phyloP scores from a whole-genome alignment of 37 sponge, comb jelly and placozoan species.

The Chondrilla cf. caribensis region DNA sequence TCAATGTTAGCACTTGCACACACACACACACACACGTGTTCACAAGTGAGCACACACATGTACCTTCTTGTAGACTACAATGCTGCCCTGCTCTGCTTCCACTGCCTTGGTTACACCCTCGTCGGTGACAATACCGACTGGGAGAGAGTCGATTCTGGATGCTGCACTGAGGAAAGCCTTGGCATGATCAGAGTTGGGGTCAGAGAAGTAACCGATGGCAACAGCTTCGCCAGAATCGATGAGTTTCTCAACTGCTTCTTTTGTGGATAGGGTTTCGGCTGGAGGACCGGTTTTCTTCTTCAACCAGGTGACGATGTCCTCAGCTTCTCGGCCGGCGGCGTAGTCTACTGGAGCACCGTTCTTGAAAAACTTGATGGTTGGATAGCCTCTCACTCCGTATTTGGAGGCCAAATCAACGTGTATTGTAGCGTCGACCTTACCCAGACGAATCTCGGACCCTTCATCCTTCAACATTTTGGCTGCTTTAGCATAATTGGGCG shows the following conservation, averaged over 20 bases:
- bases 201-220: slow-evolving; percentile 77
- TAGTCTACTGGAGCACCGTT: slow-evolving; percentile 12
- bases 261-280: slow-evolving; percentile 47
- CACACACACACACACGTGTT: background rate
- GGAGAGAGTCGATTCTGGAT: slow-evolving; percentile 42
- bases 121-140: slow-evolving; percentile 57
- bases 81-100: slow-evolving; percentile 47
- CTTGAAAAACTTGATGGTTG: slow-evolving; percentile 92
- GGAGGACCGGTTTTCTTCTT: slow-evolving; percentile 92
- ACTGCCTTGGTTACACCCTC: slow-evolving; percentile 54
- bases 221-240: slow-evolving; percentile 66
- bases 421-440: slow-evolving; percentile 90
- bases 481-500: slow-evolving; percentile 95
- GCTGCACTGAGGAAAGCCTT: slow-evolving; percentile 74
- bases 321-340: slow-evolving; percentile 79
- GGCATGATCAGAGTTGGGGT: slow-evolving; percentile 38
- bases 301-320: slow-evolving; percentile 92
- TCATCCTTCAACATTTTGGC: slow-evolving; percentile 74
- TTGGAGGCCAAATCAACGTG: slow-evolving; percentile 71
- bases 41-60: background rate
- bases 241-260: slow-evolving; percentile 63
- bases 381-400: slow-evolving; percentile 85
- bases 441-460: slow-evolving; percentile 81
- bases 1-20: background rate
- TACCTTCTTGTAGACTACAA: slow-evolving; percentile 76